A percentile compares a stretch with the other conserved stretches of the same genome.
Evolutionary conservation across 2,113 vertebrate genomes (phyloP).

Genomic region (Tetraodon nigroviridis): DNA sequence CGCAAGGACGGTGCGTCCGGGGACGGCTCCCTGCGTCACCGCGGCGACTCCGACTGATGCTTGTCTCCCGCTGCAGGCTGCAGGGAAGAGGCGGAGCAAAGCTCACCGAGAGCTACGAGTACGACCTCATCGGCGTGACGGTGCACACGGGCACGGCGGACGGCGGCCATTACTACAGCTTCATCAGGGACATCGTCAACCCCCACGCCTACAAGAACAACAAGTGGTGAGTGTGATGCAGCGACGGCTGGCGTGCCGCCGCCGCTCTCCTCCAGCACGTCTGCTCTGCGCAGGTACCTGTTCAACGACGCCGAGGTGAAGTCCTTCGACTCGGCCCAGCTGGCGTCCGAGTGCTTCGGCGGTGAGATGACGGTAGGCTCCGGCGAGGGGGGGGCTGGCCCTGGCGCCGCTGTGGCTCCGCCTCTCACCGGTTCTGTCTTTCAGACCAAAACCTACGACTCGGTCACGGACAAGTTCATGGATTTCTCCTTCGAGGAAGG

Average conservation of each 20-base stretch:
- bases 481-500: conserved; percentile 99
- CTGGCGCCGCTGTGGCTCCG: rapidly evolving
- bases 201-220: conserved; percentile 97
- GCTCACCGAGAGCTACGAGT: conserved; percentile 91
- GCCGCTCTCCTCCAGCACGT: no score
- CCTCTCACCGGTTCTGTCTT: conserved; percentile 20
- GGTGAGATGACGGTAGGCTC: conserved; percentile 93
- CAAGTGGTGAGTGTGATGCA: conserved; percentile 97
- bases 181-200: conserved; percentile 95
- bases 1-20: conserved; percentile 84
- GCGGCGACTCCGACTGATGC: neutral
- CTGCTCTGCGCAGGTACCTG: conserved; percentile 81
- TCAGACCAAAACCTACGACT: conserved; percentile 99
- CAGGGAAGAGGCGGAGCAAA: conserved; percentile 83
- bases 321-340: conserved; percentile 95
- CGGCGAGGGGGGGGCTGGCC: neutral
- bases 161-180: conserved; percentile 98
- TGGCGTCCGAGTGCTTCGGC: conserved; percentile 97
- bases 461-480: conserved; percentile 99
- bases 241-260: no score
- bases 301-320: conserved; percentile 99
- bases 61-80: conserved; percentile 76
- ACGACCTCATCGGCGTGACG: conserved; percentile 96
- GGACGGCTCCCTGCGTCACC: neutral
- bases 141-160: conserved; percentile 98